Percentiles rank a stretch among this genome's conserved stretches.
Evolutionary conservation across 2,113 vertebrate species (phyloP).

Genomic region (Glaucidium brasilianum): DNA sequence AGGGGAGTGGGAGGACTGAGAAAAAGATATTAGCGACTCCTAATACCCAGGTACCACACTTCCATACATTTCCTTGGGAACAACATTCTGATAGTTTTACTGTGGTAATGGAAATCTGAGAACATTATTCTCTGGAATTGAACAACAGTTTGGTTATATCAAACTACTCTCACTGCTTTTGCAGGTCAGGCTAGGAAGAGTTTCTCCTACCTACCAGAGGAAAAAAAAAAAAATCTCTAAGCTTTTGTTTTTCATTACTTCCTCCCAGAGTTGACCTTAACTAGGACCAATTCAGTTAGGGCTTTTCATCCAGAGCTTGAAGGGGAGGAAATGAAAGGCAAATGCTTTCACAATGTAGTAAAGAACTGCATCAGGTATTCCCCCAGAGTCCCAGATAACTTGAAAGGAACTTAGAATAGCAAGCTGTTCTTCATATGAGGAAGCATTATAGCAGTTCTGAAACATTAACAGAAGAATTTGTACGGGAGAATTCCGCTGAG

Average conservation of each 20-base stretch:
- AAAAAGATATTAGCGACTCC: neutral
- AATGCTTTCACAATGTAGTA: neutral
- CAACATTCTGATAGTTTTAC: neutral
- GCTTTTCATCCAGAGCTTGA: neutral
- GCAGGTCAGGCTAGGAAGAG: neutral
- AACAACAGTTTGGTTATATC: neutral
- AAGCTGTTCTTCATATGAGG: neutral
- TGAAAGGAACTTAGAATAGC: neutral
- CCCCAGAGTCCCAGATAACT: neutral
- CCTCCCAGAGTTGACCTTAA: neutral
- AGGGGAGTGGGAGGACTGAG: neutral
- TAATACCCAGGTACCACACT: neutral
- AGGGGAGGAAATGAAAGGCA: neutral
- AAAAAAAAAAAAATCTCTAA: neutral
- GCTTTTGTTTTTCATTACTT: neutral
- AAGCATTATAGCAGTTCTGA: neutral
- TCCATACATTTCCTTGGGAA: neutral
- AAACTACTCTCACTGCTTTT: neutral
- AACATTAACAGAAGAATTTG: neutral
- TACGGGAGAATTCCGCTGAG: neutral
- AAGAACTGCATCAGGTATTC: neutral
- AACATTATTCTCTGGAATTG: neutral
- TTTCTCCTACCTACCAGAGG: neutral
- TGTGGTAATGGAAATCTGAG: neutral
- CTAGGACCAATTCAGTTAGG: neutral